Conservation (phyloP, 2,113 vertebrate species). For the Siniperca knerii region DNA sequence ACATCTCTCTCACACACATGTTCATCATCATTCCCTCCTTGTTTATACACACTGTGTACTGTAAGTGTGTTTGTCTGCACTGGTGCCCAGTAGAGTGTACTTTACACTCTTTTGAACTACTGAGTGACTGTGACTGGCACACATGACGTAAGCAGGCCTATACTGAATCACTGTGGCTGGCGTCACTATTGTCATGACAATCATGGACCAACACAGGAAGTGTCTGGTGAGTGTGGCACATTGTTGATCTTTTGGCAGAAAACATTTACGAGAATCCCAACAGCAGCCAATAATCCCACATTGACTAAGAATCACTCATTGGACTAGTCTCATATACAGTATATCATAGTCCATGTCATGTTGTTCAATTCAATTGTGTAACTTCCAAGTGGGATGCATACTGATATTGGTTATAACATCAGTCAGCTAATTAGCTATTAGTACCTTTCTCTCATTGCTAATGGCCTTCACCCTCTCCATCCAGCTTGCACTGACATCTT, state of each 20-base stretch:
- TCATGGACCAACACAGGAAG: constrained; percentile 53
- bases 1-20: background rate
- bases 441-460: constrained; percentile 52
- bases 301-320: background rate
- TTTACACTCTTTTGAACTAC: constrained; percentile 44
- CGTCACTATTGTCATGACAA: constrained; percentile 61
- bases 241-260: constrained; percentile 28
- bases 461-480: constrained; percentile 66
- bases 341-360: background rate
- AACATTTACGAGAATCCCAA: constrained; percentile 26
- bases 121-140: constrained; percentile 10
- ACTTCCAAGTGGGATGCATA: constrained; percentile 1
- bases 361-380: background rate
- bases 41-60: constrained; percentile 39
- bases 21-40: constrained; percentile 38
- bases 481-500: constrained; percentile 51
- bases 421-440: background rate
- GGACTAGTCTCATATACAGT: background rate
- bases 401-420: background rate
- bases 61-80: constrained; percentile 36
- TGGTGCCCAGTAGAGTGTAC: background rate
- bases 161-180: constrained; percentile 43
- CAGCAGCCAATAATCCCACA: background rate
- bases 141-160: constrained; percentile 23
- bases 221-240: constrained; percentile 45